Base-by-base conservation (phyloP, 1,140 invertebrate genomes). In the Chelonus insularis region DNA sequence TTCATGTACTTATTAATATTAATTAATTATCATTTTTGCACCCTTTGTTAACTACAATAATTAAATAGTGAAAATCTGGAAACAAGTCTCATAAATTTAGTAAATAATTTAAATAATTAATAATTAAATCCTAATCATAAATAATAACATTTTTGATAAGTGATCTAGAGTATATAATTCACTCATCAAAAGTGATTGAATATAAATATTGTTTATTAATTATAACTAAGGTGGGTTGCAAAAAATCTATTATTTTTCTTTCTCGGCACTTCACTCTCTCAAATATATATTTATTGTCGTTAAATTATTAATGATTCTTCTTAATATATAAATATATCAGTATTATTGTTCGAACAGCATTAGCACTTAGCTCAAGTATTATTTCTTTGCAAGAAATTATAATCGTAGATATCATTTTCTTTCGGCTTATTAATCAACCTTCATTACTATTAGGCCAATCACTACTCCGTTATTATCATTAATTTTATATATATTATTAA, bases 331-430 rank as follows among this genome's bases (percentile, higher is more conserved):
- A 73, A 72, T 75, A 75, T 76, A 73, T 79, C 72, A 72, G 68
- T 74, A 79, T 81, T 81, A 81, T 81, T 81, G 79, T 81, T 79
- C 79, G 78, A 80, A n/a, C 78, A 81, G 79, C 79, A 81, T 81
- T 73, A 68, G 67, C 77, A 70, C 76, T 80, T 79, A 80, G 72
- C 72, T 73, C 80, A 79, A 56, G 50, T 29, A 67, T 60, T 63
- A 41, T 55, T 21, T 25, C 1, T 43, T 60, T 55, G 37, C 48
- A 56, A 16, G 34, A 48, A 20, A 63, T 45, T 58, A 32, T 58
- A 57, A 12, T 55, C 21, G 32, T 47, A 64, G 52, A 64, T 66
- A 66, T 32, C 64, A 65, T n/a, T 45, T 48, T 56, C 51, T 23
- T 39, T 60, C 43, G 21, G 29, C 39, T 7, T 48, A 16, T 16